Base-by-base conservation (phyloP, 2,113 vertebrate genomes). In the Menidia beryllina region DNA sequence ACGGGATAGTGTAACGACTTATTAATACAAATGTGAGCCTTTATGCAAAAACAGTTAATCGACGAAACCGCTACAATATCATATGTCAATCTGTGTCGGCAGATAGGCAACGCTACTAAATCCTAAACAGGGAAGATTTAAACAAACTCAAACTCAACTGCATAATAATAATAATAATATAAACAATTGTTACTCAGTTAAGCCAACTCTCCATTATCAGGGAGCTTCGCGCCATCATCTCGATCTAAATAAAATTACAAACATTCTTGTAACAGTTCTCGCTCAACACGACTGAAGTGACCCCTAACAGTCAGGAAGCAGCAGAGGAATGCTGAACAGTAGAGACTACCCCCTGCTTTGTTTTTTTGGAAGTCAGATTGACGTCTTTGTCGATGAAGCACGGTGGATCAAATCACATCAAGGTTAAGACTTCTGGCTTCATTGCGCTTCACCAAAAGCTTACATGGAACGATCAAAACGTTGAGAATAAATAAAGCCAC, bases 1-100 rank as follows among this genome's bases (percentile, higher is more conserved):
- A 93, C 89, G 86, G 72, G 77, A 74, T 15, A 23, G n/a, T 79
- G 57, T 87, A 89, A 93, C 77, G 77, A 72, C 90, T 90, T 90
- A 94, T 88, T 91, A 93, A 94, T 91, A 94, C 86, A 85, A 85
- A 86, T 45, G 63, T 48, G 72, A 26, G 43, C 26, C 21, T 50
- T 77, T 45, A 19, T 1, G 41, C 41, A 45, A 45, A 81, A 38
- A 72, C 64, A 77, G 67, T 72, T 82, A 77, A 68, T 55, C 58
- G 34, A 72, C 56, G 71, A 73, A 62, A 61, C 15, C 76, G 75
- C 52, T 79, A 80, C 51, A 82, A 81, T 72, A 84, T 30, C 43
- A 66, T 63, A 64, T 78, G 20, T 77, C 62, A 77, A 82, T 86
- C 81, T 86, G 77, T 86, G 84, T 87, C 71, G 74, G 69, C 68